Conservation (phyloP, 2,113 vertebrate genomes). For the Scortum barcoo region DNA sequence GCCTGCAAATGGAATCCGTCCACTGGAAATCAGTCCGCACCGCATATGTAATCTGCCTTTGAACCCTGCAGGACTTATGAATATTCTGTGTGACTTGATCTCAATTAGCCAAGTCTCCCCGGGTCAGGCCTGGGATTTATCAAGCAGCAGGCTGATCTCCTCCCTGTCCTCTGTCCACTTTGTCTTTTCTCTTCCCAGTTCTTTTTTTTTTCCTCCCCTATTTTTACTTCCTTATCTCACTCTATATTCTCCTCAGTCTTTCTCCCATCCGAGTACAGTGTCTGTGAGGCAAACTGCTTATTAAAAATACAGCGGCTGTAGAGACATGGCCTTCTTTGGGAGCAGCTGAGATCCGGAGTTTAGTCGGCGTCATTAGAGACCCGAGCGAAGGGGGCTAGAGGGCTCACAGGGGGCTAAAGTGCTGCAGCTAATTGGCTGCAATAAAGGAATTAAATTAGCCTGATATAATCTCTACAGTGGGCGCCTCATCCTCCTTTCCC, state of each 20-base stretch:
- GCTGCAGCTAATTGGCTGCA: conserved; percentile 78
- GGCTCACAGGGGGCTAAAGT: conserved; percentile 70
- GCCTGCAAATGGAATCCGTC: conserved; percentile 41
- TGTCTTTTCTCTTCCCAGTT: neutral
- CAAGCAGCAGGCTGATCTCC: conserved; percentile 46
- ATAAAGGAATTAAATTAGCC: conserved; percentile 80
- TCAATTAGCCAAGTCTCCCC: conserved; percentile 57
- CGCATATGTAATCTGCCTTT: conserved; percentile 65
- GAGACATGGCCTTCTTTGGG: conserved; percentile 51
- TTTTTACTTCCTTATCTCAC: neutral
- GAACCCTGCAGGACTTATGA: conserved; percentile 65
- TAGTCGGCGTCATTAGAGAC: conserved; percentile 68
- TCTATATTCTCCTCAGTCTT: neutral
- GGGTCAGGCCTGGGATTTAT: conserved; percentile 43
- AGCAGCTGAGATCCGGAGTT: conserved; percentile 57
- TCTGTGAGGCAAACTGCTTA: conserved; percentile 32
- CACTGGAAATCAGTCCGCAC: conserved; percentile 49
- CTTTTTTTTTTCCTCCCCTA: neutral
- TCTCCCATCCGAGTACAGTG: conserved; percentile 1
- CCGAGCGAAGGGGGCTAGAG: conserved; percentile 41
- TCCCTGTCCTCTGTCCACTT: conserved; percentile 21
- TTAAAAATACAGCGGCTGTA: conserved; percentile 42
- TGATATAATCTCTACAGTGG: conserved; percentile 73
- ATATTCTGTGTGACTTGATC: conserved; percentile 70
- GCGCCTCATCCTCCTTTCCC: conserved; percentile 39